A percentile compares a stretch with the other conserved stretches of the same genome.
Conservation (phyloP, 92 coral and sea anemone genomes). For the Umimayanthus chanpuru region DNA sequence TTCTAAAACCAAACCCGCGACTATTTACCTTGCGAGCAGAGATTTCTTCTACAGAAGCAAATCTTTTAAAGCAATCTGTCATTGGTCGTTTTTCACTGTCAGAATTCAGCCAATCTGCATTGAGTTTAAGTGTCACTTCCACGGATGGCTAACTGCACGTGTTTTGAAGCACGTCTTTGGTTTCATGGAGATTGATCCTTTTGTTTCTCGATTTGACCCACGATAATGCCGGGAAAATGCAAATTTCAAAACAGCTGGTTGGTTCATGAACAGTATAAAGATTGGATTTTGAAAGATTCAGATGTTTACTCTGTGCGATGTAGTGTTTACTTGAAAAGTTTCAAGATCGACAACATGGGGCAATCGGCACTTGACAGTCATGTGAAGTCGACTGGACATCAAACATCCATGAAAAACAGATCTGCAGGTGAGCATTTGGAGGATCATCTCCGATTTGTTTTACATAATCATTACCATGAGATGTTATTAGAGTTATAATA, state of each 20-base stretch:
- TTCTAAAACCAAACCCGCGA: no score
- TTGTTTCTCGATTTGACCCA: neutral
- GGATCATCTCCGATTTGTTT: conserved; percentile 19
- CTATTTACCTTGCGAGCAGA: no score
- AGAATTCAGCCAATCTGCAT: no score
- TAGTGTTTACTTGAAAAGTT: conserved; percentile 38
- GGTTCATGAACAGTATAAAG: conserved; percentile 37
- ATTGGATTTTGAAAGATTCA: conserved; percentile 38
- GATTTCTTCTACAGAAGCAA: no score
- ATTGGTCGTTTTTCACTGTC: no score
- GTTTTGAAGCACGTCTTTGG: no score
- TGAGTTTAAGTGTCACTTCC: neutral
- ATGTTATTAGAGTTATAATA: conserved; percentile 14
- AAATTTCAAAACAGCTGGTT: conserved; percentile 36
- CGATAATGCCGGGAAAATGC: conserved; percentile 21
- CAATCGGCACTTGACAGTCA: conserved; percentile 39
- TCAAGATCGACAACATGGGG: conserved; percentile 39
- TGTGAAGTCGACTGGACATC: conserved; percentile 38
- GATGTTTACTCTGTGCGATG: conserved; percentile 39
- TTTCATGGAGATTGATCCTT: no score
- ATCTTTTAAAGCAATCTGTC: no score
- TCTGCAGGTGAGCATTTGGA: conserved; percentile 35
- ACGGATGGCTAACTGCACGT: conserved; percentile 10
- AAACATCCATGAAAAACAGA: conserved; percentile 24
- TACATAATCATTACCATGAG: conserved; percentile 5